Evolutionary conservation across 2,797 vertebrate genomes (phyloP), one percentile per base, ranked within the genome.

Genomic region (Chrysocyon brachyurus): DNA sequence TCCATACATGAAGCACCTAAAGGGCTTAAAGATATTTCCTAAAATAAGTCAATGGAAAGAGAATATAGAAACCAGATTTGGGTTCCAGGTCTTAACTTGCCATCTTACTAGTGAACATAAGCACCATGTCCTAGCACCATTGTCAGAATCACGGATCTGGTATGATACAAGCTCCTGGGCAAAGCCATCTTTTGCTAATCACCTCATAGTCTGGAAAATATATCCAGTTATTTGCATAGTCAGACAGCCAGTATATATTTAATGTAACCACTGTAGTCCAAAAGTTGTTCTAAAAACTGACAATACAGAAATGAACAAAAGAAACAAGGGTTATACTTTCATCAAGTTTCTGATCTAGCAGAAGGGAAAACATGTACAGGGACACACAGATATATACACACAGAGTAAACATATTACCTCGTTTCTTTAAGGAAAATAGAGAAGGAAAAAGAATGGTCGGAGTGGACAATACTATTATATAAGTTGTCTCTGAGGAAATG

Each of bases 401-500:
- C 24, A 26, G 54, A 88, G 52, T 36, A 90, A 91, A 59, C 6
- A 52, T 1, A 64, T 66, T 83, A 72, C 88, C 21, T 61, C 31
- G 12, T 15, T 63, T 19, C 14, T 33, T 40, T 19, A 72, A 72
- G 87, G 64, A 92, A 95, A 89, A 84, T 33, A 36, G 54, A 52
- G 33, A 87, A 49, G 73, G 63, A 90, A 6, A 56, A 15, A 12
- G 14, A 66, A 46, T 81, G 24, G 64, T 8, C 6, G 12, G 10
- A 85, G 24, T n/a, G 15, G 14, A 54, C 12, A 7, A n/a, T 64
- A 56, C 5, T 93, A 12, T 49, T 92, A 46, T 19, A 1, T 22
- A 68, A 87, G 75, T 28, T 17, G 95, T 90, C 46, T 61, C 79
- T 56, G 46, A 86, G 77, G 52, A 75, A 90, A 83, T 59, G 57